A percentile compares a stretch with the other conserved stretches of the same genome.
Conservation (phyloP, 2,113 vertebrate genomes). For the Prochilodus magdalenae region DNA sequence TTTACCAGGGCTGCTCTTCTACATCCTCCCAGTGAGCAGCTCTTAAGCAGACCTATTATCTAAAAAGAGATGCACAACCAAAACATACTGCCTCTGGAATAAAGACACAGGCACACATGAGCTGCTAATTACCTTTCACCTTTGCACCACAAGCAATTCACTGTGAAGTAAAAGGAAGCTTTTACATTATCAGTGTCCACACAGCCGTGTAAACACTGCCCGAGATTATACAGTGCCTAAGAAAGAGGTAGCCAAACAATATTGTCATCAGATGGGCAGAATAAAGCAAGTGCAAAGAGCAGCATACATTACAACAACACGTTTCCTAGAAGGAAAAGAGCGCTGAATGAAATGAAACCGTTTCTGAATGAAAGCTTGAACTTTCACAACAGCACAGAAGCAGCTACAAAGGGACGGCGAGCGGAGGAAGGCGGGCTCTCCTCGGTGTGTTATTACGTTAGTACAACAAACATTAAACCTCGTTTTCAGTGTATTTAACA, state of each 20-base stretch:
- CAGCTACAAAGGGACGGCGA: background rate
- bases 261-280: slow-evolving; percentile 11
- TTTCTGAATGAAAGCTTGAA: slow-evolving; percentile 2
- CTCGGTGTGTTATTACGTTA: background rate
- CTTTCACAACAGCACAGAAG: background rate
- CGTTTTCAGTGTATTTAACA: background rate
- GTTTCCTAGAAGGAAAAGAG: background rate
- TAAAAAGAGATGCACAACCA: background rate
- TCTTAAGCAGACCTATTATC: background rate
- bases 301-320: background rate
- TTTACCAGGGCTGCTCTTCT: background rate
- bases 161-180: slow-evolving; percentile 38
- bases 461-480: slow-evolving; percentile 2
- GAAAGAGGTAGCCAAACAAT: slow-evolving; percentile 36
- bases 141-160: slow-evolving; percentile 45
- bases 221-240: slow-evolving; percentile 40
- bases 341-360: background rate
- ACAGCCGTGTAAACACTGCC: slow-evolving; percentile 47
- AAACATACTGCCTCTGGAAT: background rate
- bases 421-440: background rate
- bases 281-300: slow-evolving; percentile 5
- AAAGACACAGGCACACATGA: background rate
- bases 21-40: background rate
- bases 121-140: slow-evolving; percentile 33
- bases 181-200: slow-evolving; percentile 50